phyloP scores from a whole-genome alignment of 2,888 invertebrate species.

The Lycocerus yunnanus region DNA sequence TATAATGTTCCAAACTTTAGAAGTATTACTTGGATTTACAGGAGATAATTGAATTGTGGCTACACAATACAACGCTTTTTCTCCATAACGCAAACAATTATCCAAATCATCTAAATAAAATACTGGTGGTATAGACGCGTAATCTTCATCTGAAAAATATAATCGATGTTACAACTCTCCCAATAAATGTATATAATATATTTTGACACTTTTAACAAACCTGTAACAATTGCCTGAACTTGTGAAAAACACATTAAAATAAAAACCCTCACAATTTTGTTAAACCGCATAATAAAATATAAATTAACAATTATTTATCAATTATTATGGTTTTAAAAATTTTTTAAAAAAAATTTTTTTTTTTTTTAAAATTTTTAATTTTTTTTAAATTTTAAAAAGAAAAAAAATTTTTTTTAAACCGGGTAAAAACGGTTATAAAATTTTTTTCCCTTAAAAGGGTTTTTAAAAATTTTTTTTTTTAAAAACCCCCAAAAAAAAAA shows the following conservation, averaged over 20 bases:
- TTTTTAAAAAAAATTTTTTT: too few species aligned
- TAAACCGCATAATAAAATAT: background rate
- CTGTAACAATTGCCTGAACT: background rate
- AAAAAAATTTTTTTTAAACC: too few species aligned
- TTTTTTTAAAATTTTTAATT: too few species aligned
- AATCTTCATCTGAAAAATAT: background rate
- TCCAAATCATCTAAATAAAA: background rate
- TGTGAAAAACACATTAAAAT: background rate
- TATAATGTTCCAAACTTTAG: background rate
- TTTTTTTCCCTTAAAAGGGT: too few species aligned
- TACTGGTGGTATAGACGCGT: background rate
- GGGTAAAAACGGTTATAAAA: too few species aligned
- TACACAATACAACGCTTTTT: background rate
- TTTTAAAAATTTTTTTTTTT: too few species aligned
- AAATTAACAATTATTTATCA: too few species aligned
- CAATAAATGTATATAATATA: too few species aligned
- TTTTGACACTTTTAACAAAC: background rate
- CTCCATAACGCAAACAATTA: background rate
- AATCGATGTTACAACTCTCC: background rate
- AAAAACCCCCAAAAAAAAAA: too few species aligned
- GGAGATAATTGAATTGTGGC: slow-evolving; percentile 6
- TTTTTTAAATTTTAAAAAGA: too few species aligned
- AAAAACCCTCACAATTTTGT: background rate
- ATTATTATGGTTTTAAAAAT: too few species aligned
- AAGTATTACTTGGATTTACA: background rate